These are phyloP conservation scores for Eonycteris spelaea DNA, from an alignment of 2,113 vertebrate genomes.

Conservation along the genomic window DNA sequence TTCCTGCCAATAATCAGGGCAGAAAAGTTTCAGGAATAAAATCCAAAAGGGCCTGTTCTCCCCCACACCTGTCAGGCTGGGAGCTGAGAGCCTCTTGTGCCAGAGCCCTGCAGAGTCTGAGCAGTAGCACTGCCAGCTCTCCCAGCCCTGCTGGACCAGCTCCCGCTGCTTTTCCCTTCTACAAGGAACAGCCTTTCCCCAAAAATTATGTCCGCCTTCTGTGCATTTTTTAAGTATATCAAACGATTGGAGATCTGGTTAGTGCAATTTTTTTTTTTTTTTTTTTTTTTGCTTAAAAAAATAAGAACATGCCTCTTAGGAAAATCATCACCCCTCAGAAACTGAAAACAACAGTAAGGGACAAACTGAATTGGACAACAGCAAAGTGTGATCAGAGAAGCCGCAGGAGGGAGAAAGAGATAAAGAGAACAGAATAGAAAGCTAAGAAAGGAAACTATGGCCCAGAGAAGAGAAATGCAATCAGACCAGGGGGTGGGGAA, in stretches of 20 bases:
- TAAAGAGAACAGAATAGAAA: constrained; percentile 2
- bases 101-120: background rate
- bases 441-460: background rate
- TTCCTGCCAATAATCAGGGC: background rate
- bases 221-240: background rate
- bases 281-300: background rate
- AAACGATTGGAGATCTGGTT: background rate
- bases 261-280: background rate
- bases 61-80: too few relatives aligned
- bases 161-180: background rate
- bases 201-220: background rate
- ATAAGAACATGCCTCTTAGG: background rate
- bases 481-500: background rate
- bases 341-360: background rate
- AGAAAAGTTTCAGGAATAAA: background rate
- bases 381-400: background rate
- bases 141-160: too few relatives aligned
- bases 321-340: background rate
- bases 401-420: constrained; percentile 1
- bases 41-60: background rate
- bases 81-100: background rate
- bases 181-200: background rate
- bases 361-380: background rate
- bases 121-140: too few relatives aligned
- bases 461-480: background rate